These are phyloP conservation scores for Oreochromis spilurus DNA, from an alignment of 2,113 vertebrate species.

Conservation along the genomic window DNA sequence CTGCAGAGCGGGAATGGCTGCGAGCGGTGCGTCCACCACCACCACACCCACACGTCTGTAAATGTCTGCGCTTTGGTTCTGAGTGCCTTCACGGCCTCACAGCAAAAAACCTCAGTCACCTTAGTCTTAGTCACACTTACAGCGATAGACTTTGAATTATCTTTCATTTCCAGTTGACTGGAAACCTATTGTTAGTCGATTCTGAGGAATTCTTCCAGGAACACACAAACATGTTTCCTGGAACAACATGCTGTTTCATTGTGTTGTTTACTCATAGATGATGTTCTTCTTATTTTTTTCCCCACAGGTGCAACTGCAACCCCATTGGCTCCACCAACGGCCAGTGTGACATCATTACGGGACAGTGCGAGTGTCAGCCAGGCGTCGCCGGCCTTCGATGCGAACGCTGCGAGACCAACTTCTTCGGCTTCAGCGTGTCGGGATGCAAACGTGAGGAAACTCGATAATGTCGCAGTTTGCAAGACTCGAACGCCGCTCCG, in stretches of 20 bases:
- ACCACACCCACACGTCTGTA: neutral
- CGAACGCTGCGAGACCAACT: constrained; percentile 86
- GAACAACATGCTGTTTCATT: neutral
- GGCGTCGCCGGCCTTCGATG: constrained; percentile 84
- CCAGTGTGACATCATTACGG: constrained; percentile 84
- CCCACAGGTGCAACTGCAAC: constrained; percentile 84
- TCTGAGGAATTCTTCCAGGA: neutral
- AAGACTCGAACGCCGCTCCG: rapidly evolving
- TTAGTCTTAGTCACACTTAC: neutral
- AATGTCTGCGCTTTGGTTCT: neutral
- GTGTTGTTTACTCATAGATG: neutral
- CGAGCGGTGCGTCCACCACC: constrained; percentile 73
- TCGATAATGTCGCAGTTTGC: neutral
- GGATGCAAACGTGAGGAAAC: constrained; percentile 93
- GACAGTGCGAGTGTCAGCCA: constrained; percentile 95
- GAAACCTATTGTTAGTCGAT: rapidly evolving
- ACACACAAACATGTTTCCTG: neutral
- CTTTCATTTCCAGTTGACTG: neutral
- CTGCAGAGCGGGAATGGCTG: constrained; percentile 85
- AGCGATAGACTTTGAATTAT: rapidly evolving
- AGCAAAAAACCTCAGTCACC: neutral
- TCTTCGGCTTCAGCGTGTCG: constrained; percentile 88
- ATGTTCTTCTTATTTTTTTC: rapidly evolving
- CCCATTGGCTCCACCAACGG: constrained; percentile 87
- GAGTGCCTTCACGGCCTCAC: rapidly evolving